Evolutionary conservation across 2,888 invertebrate species (phyloP).

Genomic region (Crioceris asparagi): DNA sequence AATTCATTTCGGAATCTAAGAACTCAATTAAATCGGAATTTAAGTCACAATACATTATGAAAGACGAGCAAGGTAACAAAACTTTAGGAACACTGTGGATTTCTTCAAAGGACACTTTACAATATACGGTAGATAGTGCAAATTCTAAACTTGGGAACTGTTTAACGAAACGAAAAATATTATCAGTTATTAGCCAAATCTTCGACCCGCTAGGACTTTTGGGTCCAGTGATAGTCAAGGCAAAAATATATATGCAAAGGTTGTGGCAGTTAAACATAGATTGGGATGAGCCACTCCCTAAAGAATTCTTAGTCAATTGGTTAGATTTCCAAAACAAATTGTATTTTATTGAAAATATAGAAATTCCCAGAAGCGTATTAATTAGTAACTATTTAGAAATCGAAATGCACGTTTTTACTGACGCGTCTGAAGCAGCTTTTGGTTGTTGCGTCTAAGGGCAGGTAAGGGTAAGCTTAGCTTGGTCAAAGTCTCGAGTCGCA

Average conservation of each 20-base stretch:
- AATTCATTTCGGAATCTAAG: conserved; percentile 1
- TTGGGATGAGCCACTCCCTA: conserved; percentile 16
- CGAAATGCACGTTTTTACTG: conserved; percentile 1
- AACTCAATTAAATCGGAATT: too few species aligned
- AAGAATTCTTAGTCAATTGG: neutral
- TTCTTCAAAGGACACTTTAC: conserved; percentile 3
- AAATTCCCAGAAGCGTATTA: neutral
- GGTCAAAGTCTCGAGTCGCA: conserved; percentile 6
- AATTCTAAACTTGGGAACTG: neutral
- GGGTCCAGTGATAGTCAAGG: conserved; percentile 9
- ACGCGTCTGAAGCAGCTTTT: conserved; percentile 7
- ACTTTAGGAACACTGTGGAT: conserved; percentile 9
- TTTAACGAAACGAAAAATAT: conserved; percentile 10
- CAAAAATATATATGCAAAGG: conserved; percentile 14
- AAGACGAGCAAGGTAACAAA: conserved; percentile 6
- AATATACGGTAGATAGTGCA: conserved; percentile 1
- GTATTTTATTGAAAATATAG: neutral
- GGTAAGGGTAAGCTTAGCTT: neutral
- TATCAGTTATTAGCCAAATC: conserved; percentile 7
- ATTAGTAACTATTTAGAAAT: neutral
- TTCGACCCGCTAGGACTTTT: conserved; percentile 16
- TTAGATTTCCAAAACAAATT: neutral
- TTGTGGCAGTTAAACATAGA: conserved; percentile 12
- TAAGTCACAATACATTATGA: conserved; percentile 4
- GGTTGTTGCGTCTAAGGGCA: conserved; percentile 3